Percentiles rank a stretch among this genome's conserved stretches.
Conservation (phyloP, 1,140 invertebrate genomes). For the Panagrolaimus sp. region DNA sequence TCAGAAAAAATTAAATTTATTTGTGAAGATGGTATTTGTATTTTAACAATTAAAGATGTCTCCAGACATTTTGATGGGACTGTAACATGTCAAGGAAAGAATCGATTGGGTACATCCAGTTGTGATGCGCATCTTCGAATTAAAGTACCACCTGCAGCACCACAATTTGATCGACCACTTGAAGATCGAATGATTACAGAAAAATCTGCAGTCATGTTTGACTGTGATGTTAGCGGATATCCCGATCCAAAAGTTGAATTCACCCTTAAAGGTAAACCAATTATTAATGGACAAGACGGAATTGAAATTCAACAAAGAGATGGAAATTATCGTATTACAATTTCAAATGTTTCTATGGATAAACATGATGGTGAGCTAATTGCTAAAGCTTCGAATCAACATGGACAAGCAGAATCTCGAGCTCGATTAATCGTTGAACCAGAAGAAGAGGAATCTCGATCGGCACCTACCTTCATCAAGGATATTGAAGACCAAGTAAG, state of each 20-base stretch:
- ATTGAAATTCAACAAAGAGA: constrained; percentile 49
- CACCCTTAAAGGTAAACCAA: constrained; percentile 34
- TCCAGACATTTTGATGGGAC: constrained; percentile 56
- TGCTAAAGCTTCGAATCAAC: constrained; percentile 44
- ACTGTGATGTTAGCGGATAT: constrained; percentile 57
- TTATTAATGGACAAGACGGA: constrained; percentile 45
- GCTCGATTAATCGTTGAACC: constrained; percentile 52
- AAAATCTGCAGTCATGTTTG: constrained; percentile 48
- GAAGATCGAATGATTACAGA: constrained; percentile 52
- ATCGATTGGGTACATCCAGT: constrained; percentile 43
- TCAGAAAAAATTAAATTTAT: constrained; percentile 52
- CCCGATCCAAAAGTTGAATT: constrained; percentile 56
- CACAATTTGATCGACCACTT: constrained; percentile 49
- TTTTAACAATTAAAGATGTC: constrained; percentile 56
- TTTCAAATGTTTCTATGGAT: constrained; percentile 43
- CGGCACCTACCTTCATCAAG: constrained; percentile 56
- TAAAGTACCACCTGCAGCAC: constrained; percentile 48
- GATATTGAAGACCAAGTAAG: constrained; percentile 56
- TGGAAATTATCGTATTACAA: constrained; percentile 45
- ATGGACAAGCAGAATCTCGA: constrained; percentile 50
- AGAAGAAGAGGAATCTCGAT: constrained; percentile 50
- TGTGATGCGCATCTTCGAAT: constrained; percentile 52
- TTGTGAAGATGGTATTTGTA: constrained; percentile 56
- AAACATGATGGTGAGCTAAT: constrained; percentile 53
- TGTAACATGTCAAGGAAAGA: constrained; percentile 54